phyloP scores from a whole-genome alignment of 2,888 invertebrate species.

The Drosophila ezoana region DNA sequence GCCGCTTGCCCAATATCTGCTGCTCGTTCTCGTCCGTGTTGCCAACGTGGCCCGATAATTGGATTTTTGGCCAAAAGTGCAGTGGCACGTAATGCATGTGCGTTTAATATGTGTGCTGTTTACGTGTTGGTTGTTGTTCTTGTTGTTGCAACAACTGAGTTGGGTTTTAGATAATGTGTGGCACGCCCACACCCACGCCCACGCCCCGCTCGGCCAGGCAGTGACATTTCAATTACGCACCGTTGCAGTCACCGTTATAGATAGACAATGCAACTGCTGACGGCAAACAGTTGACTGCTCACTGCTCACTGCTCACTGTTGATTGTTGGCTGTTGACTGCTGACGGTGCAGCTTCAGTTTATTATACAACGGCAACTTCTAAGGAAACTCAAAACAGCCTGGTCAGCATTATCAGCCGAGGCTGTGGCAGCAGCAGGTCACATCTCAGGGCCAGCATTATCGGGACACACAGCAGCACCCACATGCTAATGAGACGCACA shows the following conservation, averaged over 20 bases:
- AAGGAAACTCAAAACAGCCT: slow-evolving; percentile 50
- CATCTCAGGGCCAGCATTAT: slow-evolving; percentile 28
- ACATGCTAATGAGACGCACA: slow-evolving; percentile 69
- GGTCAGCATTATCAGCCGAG: slow-evolving; percentile 55
- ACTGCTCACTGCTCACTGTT: slow-evolving; percentile 17
- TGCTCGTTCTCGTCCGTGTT: neutral
- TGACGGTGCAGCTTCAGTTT: slow-evolving; percentile 44
- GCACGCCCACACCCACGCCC: neutral
- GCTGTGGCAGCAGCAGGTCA: slow-evolving; percentile 10
- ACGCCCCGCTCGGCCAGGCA: slow-evolving; percentile 1
- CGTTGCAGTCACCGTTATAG: slow-evolving; percentile 62
- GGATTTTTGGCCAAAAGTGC: slow-evolving; percentile 54
- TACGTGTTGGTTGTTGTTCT: neutral
- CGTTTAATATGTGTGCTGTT: slow-evolving; percentile 51
- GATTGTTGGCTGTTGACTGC: slow-evolving; percentile 1
- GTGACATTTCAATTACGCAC: slow-evolving; percentile 65
- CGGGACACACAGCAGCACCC: slow-evolving; percentile 51
- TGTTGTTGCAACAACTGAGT: slow-evolving; percentile 20
- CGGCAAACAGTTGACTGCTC: neutral
- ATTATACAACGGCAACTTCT: slow-evolving; percentile 46
- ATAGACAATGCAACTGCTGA: slow-evolving; percentile 42
- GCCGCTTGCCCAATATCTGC: slow-evolving; percentile 34
- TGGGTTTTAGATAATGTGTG: slow-evolving; percentile 34
- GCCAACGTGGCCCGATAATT: slow-evolving; percentile 40
- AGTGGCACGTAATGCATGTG: slow-evolving; percentile 30